phyloP scores from a whole-genome alignment of 1,140 invertebrate genomes.

The Drosophila paulistorum region DNA sequence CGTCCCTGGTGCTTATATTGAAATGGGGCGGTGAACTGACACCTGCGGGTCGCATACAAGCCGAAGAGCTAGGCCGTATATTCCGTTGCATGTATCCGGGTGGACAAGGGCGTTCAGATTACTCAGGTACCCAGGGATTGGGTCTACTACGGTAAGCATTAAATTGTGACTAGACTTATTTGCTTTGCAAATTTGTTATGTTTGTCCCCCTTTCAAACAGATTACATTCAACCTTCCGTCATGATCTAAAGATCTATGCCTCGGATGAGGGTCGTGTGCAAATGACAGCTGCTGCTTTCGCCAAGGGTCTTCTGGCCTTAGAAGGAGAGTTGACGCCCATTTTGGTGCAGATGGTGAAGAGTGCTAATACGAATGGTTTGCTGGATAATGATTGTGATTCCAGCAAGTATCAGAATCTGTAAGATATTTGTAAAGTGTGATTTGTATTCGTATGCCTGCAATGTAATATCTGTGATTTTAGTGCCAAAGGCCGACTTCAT shows the following conservation, averaged over 20 bases:
- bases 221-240: conserved; percentile 98
- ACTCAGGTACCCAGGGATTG: conserved; percentile 93
- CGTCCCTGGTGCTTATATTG: conserved; percentile 96
- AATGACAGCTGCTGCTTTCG: conserved; percentile 99
- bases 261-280: conserved; percentile 99
- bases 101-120: conserved; percentile 90
- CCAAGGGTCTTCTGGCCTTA: conserved; percentile 97
- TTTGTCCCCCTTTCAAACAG: conserved; percentile 81
- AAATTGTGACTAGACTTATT: not conserved
- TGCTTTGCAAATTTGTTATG: not conserved
- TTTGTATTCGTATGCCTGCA: too few species aligned
- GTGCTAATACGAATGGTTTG: conserved; percentile 98
- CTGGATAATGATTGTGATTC: conserved; percentile 99
- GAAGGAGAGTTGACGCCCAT: conserved; percentile 99
- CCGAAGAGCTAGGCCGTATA: conserved; percentile 98
- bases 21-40: conserved; percentile 99
- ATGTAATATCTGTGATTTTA: not conserved
- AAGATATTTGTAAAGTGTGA: conserved; percentile 80
- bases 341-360: conserved; percentile 99
- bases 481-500: conserved; percentile 95
- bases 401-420: conserved; percentile 97
- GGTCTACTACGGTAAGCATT: conserved; percentile 88
- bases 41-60: conserved; percentile 97
- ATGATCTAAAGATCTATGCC: conserved; percentile 99
- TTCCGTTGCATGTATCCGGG: conserved; percentile 99